phyloP scores from a whole-genome alignment of 1,140 invertebrate species.

The Battus philenor region DNA sequence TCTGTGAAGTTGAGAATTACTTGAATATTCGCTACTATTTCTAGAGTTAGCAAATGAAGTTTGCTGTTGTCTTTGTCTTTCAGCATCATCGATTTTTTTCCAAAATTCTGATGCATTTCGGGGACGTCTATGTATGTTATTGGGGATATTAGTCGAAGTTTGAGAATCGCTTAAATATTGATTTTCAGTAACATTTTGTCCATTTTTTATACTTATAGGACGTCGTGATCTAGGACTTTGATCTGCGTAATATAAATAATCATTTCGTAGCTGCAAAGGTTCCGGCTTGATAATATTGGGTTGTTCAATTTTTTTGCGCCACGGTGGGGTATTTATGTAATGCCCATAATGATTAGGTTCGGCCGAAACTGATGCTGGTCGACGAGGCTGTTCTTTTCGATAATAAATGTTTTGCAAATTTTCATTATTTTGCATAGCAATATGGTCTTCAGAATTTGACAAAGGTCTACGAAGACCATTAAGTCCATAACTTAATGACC shows the following conservation, averaged over 20 bases:
- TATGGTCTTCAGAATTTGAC: conserved; percentile 77
- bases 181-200: conserved; percentile 58
- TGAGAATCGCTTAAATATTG: conserved; percentile 75
- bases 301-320: conserved; percentile 50
- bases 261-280: conserved; percentile 50
- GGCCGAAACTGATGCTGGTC: conserved; percentile 77
- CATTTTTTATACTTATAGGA: conserved; percentile 78
- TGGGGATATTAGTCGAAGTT: conserved; percentile 45
- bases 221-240: conserved; percentile 80
- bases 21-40: conserved; percentile 61
- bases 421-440: conserved; percentile 71
- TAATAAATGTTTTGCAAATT: conserved; percentile 46
- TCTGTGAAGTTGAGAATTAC: conserved; percentile 36
- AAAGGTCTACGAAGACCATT: conserved; percentile 65
- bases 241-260: conserved; percentile 81
- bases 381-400: conserved; percentile 57
- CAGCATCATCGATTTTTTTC: conserved; percentile 78
- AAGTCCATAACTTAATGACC: conserved; percentile 39
- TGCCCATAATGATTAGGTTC: conserved; percentile 70
- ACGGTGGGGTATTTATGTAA: conserved; percentile 51
- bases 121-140: conserved; percentile 48
- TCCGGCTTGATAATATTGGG: conserved; percentile 47
- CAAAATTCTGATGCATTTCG: conserved; percentile 79
- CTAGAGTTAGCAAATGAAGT: conserved; percentile 48
- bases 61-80: conserved; percentile 60